These are phyloP conservation scores for Leptarthrus brevirostris DNA, from an alignment of 2,888 invertebrate genomes.

Conservation along the genomic window DNA sequence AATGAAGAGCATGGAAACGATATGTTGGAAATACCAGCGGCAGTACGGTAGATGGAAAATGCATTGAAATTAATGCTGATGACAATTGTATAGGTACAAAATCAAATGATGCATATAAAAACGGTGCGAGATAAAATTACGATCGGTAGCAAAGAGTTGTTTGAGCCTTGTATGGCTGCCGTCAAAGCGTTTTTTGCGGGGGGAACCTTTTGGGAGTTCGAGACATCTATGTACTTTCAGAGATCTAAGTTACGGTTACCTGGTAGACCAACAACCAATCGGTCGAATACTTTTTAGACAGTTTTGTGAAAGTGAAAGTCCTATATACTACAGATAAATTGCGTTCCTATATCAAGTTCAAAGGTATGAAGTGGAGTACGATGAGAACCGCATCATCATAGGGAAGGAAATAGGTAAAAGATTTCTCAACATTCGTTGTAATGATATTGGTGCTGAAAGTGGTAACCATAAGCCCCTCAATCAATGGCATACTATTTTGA, in stretches of 20 bases:
- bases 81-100: slow-evolving; percentile 55
- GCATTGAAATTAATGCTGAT: slow-evolving; percentile 58
- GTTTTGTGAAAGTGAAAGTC: slow-evolving; percentile 91
- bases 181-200: slow-evolving; percentile 92
- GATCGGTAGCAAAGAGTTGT: slow-evolving; percentile 88
- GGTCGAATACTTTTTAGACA: slow-evolving; percentile 94
- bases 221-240: slow-evolving; percentile 96
- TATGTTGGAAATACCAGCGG: slow-evolving; percentile 64
- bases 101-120: slow-evolving; percentile 49
- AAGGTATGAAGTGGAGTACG: slow-evolving; percentile 92
- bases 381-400: slow-evolving; percentile 85
- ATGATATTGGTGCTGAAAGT: slow-evolving; percentile 56
- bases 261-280: slow-evolving; percentile 98
- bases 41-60: slow-evolving; percentile 48
- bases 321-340: slow-evolving; percentile 91
- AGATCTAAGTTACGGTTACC: slow-evolving; percentile 97
- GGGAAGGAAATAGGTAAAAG: slow-evolving; percentile 74
- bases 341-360: slow-evolving; percentile 92
- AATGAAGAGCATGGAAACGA: slow-evolving; percentile 57
- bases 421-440: slow-evolving; percentile 68
- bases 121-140: slow-evolving; percentile 72
- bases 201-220: slow-evolving; percentile 92
- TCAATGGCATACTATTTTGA: too few species aligned
- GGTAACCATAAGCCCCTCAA: slow-evolving; percentile 29
- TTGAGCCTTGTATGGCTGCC: slow-evolving; percentile 86